Conservation (phyloP, 2,797 vertebrate species). For the Hirundo rustica region DNA sequence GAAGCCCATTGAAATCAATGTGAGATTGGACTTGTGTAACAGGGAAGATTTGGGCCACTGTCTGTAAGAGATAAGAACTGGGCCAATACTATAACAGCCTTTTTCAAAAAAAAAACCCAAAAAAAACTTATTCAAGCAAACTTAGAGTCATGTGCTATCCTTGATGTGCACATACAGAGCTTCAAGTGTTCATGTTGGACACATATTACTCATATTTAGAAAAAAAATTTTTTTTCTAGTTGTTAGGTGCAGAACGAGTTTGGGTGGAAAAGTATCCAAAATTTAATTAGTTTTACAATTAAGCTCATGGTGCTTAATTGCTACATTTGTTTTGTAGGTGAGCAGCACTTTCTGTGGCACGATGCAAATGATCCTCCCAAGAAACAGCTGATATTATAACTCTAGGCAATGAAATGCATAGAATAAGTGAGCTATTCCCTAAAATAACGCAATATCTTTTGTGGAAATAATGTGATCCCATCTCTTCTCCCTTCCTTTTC, state of each 20-base stretch:
- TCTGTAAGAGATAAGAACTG: conserved; percentile 48
- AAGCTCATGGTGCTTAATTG: neutral
- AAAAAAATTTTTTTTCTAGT: neutral
- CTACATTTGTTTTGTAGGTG: neutral
- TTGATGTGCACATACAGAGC: neutral
- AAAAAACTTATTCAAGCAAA: neutral
- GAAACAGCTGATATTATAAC: neutral
- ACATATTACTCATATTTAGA: fast-evolving
- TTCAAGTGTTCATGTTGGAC: neutral
- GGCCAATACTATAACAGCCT: conserved; percentile 20
- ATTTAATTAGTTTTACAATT: neutral
- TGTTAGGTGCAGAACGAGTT: neutral
- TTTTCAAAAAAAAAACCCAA: neutral
- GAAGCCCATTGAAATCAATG: conserved; percentile 61
- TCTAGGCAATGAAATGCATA: neutral
- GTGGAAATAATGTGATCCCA: neutral
- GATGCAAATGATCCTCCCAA: neutral
- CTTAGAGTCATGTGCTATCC: neutral
- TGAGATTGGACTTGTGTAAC: conserved; percentile 47
- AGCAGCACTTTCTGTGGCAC: neutral
- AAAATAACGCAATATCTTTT: neutral
- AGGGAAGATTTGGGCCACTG: conserved; percentile 40
- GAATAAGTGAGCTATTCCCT: neutral
- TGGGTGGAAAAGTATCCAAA: neutral
- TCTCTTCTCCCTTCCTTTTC: neutral